Evolutionary conservation across 2,797 vertebrate genomes (phyloP), one percentile per base, ranked within the genome.

Genomic region (Phataginus tetradactyla): DNA sequence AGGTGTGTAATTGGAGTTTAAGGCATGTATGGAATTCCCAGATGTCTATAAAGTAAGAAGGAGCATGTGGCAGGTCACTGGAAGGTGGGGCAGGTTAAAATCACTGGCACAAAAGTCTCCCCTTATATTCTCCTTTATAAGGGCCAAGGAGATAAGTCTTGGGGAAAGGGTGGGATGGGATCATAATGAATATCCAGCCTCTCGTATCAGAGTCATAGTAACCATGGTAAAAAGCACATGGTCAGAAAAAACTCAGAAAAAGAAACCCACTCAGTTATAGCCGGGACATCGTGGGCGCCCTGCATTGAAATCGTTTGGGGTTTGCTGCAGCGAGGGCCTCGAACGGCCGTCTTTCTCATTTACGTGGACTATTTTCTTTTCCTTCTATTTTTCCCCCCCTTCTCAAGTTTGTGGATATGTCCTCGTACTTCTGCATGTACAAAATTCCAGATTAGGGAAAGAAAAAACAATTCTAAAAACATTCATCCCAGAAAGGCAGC

Each of bases 1-100:
- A 99, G 99, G 99, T 99, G 99, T 99, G 99, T 99, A 99, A 99
- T 99, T 99, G 99, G 99, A 99, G 99, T 99, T 99, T 98, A 98
- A 99, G 99, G 99, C 99, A 99, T 98, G 99, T 99, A 99, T 99
- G 99, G 99, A 99, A 99, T 99, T 99, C 99, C 99, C 99, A 99
- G 99, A 99, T 99, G 99, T 99, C 99, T 99, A 99, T 99, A 99
- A 99, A 99, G 99, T 98, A 98, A 98, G 98, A 99, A 99, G 98
- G 98, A 99, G 99, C 97, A 98, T 99, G 98, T 99, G 98, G 99
- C 98, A 99, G 99, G 99, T 99, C 99, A 99, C 98, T 98, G 98
- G 98, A 99, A 99, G 99, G 99, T 99, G 98, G 99, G 97, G 98
- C 98, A 97, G 99, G 98, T 99, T 99, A 98, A 98, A 98, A 98